Percentiles rank a stretch among this genome's conserved stretches.
Conservation (phyloP, 2,797 vertebrate genomes). For the Anabas testudineus region DNA sequence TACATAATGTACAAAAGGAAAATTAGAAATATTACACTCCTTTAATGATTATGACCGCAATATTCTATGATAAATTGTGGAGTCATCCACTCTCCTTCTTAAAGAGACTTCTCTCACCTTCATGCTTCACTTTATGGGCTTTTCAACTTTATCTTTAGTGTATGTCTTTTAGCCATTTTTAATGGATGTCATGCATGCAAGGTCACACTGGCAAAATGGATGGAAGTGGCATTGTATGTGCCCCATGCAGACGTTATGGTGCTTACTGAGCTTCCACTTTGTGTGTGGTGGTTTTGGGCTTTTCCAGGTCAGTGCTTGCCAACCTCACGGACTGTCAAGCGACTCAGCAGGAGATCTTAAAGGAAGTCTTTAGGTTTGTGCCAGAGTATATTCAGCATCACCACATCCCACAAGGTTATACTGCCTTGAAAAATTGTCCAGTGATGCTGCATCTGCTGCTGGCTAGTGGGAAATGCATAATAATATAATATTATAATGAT, state of each 20-base stretch:
- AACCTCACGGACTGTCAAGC: constrained; percentile 55
- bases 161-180: constrained; percentile 17
- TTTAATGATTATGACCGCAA: neutral
- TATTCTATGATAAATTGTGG: neutral
- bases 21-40: no score
- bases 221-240: constrained; percentile 27
- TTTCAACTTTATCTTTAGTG: constrained; percentile 34
- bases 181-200: constrained; percentile 12
- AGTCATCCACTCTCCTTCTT: neutral
- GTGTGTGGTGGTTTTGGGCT: constrained; percentile 36
- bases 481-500: no score
- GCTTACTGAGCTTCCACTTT: constrained; percentile 42
- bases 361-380: constrained; percentile 42
- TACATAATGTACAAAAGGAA: no score
- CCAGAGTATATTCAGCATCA: constrained; percentile 53
- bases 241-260: constrained; percentile 39
- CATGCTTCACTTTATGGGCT: constrained; percentile 27
- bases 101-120: constrained; percentile 31
- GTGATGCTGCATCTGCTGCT: constrained; percentile 18
- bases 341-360: constrained; percentile 58
- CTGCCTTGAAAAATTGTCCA: constrained; percentile 8
- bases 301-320: constrained; percentile 74
- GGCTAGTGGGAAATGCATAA: no score
- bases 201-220: constrained; percentile 44
- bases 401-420: constrained; percentile 43